Conservation (phyloP, 2,797 vertebrate species). For the Urophycis tenuis region DNA sequence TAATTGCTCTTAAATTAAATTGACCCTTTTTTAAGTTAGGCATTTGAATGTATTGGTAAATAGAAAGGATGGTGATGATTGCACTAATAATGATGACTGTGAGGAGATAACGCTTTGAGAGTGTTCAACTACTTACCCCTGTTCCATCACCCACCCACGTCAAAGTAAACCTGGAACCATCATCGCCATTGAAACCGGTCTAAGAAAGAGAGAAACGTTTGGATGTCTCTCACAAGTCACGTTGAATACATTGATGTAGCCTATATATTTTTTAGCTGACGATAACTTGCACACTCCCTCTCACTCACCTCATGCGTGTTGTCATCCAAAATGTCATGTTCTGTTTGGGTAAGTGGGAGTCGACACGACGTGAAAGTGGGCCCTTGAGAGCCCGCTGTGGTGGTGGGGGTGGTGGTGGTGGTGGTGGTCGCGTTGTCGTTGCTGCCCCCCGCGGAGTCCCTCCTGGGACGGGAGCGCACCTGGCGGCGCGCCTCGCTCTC, state of each 20-base stretch:
- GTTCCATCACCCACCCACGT: conserved; percentile 77
- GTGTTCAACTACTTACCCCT: conserved; percentile 63
- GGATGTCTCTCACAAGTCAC: background rate
- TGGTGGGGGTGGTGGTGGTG: background rate
- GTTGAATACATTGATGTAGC: background rate
- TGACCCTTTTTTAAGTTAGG: background rate
- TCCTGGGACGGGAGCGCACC: conserved; percentile 33
- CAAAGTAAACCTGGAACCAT: conserved; percentile 74
- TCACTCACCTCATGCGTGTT: conserved; percentile 65
- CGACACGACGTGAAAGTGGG: conserved; percentile 52
- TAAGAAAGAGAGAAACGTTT: conserved; percentile 31
- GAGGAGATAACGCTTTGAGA: background rate
- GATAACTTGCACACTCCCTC: too few relatives aligned
- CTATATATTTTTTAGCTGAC: background rate
- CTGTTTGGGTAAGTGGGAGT: conserved; percentile 45
- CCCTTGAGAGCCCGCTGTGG: conserved; percentile 24
- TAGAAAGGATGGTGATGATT: too few relatives aligned
- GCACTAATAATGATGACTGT: background rate
- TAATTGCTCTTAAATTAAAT: background rate
- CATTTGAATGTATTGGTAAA: background rate
- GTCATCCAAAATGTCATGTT: conserved; percentile 55
- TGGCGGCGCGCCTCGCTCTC: conserved; percentile 16
- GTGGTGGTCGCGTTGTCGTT: background rate
- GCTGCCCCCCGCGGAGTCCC: conserved; percentile 27
- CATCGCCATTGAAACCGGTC: conserved; percentile 75